Percentiles rank a stretch among this genome's conserved stretches.
These are phyloP conservation scores for Strigops habroptila DNA, from an alignment of 2,113 vertebrate genomes.

Conservation along the genomic window DNA sequence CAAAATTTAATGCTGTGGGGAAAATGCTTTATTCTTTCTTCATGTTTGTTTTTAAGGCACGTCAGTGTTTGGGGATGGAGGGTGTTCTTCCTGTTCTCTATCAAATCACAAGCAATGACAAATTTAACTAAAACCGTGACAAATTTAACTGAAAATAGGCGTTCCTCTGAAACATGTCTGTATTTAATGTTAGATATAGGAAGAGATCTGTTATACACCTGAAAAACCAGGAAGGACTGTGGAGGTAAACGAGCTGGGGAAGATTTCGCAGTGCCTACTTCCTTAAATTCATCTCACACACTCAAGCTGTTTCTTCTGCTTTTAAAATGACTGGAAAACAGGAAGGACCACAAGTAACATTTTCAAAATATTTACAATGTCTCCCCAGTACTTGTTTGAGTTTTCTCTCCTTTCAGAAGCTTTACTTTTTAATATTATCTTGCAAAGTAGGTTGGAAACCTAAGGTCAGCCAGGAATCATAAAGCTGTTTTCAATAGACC, in stretches of 20 bases:
- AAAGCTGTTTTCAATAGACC: background rate
- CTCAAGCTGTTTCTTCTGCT: background rate
- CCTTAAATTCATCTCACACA: background rate
- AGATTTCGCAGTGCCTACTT: background rate
- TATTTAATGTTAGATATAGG: background rate
- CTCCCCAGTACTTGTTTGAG: background rate
- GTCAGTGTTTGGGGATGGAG: background rate
- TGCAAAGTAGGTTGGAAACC: background rate
- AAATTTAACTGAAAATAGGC: background rate
- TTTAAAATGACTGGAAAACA: background rate
- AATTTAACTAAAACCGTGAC: no score
- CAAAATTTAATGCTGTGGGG: background rate
- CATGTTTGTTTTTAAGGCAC: background rate
- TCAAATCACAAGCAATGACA: background rate
- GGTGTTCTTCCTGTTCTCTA: background rate
- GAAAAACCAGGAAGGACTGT: background rate
- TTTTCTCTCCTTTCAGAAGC: background rate
- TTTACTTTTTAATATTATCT: background rate
- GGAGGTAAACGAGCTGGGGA: background rate
- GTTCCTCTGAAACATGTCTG: background rate
- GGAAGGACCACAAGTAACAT: background rate
- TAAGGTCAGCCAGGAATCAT: background rate
- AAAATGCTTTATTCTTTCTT: background rate
- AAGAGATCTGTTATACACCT: background rate
- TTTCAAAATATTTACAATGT: background rate